A percentile compares a stretch with the other conserved stretches of the same genome.
Evolutionary conservation across 1,140 invertebrate species (phyloP).

Genomic region (Diabrotica virgifera): DNA sequence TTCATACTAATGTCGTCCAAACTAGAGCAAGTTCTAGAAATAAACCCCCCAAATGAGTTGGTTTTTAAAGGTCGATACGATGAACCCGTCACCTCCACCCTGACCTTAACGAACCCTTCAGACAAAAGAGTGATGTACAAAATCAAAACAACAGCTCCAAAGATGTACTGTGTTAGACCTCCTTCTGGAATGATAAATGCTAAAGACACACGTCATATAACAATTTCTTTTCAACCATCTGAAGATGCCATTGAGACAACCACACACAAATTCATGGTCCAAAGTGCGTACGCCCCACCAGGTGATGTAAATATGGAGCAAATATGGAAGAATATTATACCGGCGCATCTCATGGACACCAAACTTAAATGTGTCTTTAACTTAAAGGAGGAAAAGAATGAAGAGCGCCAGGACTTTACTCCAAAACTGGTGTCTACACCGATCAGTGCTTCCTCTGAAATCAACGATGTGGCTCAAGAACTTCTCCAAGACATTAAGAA

Average conservation of each 20-base stretch:
- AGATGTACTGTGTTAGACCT: constrained; percentile 97
- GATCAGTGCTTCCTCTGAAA: constrained; percentile 20
- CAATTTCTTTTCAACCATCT: constrained; percentile 95
- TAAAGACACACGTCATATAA: constrained; percentile 72
- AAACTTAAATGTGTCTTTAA: constrained; percentile 94
- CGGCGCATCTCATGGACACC: constrained; percentile 85
- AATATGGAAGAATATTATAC: constrained; percentile 85
- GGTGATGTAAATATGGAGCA: constrained; percentile 70
- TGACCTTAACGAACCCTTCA: constrained; percentile 87
- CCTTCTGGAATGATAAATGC: constrained; percentile 90
- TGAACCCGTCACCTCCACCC: constrained; percentile 82
- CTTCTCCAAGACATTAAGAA: constrained; percentile 70
- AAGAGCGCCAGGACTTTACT: constrained; percentile 41
- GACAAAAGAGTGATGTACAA: constrained; percentile 91
- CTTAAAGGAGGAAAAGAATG: constrained; percentile 50
- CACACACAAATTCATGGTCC: constrained; percentile 99
- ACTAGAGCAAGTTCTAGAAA: constrained; percentile 64
- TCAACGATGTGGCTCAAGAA: constrained; percentile 61
- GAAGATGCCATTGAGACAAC: constrained; percentile 91
- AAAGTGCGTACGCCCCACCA: constrained; percentile 83
- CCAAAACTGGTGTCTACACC: constrained; percentile 23
- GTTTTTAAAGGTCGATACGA: constrained; percentile 83
- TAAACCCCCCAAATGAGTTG: constrained; percentile 69
- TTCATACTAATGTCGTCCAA: constrained; percentile 36
- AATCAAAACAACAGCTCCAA: constrained; percentile 99